phyloP scores from a whole-genome alignment of 1,140 invertebrate species.

The Diabrotica virgifera region DNA sequence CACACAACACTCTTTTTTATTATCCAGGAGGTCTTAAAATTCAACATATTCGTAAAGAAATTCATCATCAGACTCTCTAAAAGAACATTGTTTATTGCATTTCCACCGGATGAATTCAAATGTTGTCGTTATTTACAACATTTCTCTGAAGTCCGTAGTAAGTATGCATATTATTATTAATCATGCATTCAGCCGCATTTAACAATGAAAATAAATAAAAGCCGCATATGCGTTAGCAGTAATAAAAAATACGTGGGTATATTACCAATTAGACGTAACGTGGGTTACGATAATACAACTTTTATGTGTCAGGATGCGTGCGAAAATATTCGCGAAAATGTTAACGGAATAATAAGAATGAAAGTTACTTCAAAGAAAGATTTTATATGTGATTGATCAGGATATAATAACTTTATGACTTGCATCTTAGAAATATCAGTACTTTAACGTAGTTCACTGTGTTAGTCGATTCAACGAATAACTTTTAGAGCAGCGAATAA shows the following conservation, averaged over 20 bases:
- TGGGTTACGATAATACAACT: neutral
- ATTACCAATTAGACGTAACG: constrained; percentile 11
- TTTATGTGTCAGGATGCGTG: too few relatives aligned
- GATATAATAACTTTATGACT: too few relatives aligned
- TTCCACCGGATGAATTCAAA: constrained; percentile 10
- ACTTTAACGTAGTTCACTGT: too few relatives aligned
- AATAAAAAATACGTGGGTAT: constrained; percentile 18
- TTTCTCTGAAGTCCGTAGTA: constrained; percentile 13
- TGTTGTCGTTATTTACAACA: constrained; percentile 18
- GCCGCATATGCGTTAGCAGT: constrained; percentile 19
- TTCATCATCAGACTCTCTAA: constrained; percentile 1
- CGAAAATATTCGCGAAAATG: too few relatives aligned
- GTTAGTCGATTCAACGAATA: too few relatives aligned
- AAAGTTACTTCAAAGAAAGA: too few relatives aligned
- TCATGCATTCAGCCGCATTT: constrained; percentile 12
- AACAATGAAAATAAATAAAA: constrained; percentile 20
- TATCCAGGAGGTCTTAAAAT: neutral
- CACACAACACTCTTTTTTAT: neutral
- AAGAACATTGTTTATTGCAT: constrained; percentile 7
- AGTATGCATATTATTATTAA: constrained; percentile 18
- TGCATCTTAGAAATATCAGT: too few relatives aligned
- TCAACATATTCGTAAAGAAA: neutral
- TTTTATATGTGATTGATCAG: too few relatives aligned
- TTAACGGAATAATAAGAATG: too few relatives aligned
- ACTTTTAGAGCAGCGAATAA: too few relatives aligned